Conservation (phyloP, 2,888 invertebrate genomes). For the Zaprionus lineosus region DNA sequence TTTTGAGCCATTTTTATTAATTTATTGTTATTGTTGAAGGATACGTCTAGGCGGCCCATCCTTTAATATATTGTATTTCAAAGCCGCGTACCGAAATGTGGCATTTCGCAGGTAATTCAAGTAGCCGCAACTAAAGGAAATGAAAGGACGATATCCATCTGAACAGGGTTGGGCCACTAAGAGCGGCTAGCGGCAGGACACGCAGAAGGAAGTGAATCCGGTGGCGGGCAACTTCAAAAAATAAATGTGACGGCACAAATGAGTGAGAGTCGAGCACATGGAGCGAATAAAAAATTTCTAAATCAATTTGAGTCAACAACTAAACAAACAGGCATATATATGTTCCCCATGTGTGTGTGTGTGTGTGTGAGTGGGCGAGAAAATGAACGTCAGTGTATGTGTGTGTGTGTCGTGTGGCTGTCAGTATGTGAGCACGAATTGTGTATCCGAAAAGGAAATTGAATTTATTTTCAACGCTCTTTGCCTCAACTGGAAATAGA, state of each 20-base stretch:
- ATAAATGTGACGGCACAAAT: slow-evolving; percentile 1
- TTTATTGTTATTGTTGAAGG: too few relatives aligned
- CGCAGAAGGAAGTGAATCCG: neutral
- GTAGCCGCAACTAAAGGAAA: neutral
- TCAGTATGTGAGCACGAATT: slow-evolving; percentile 2
- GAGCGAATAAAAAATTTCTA: slow-evolving; percentile 1
- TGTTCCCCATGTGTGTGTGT: neutral
- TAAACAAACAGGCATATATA: neutral
- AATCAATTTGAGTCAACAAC: slow-evolving; percentile 31
- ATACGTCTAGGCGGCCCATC: too few relatives aligned
- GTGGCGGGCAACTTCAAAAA: slow-evolving; percentile 1
- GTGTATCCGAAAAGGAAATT: slow-evolving; percentile 40
- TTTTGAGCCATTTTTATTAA: too few relatives aligned
- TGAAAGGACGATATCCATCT: neutral
- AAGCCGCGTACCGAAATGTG: neutral
- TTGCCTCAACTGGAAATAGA: neutral
- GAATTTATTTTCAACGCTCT: slow-evolving; percentile 20
- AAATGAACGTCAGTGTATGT: too few relatives aligned
- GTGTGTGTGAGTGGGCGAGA: too few relatives aligned
- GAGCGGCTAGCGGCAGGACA: neutral
- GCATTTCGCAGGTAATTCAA: neutral
- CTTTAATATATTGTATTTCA: too few relatives aligned
- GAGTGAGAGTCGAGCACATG: neutral
- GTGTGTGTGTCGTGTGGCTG: neutral
- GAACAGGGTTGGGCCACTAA: neutral